A percentile compares a stretch with the other conserved stretches of the same genome.
Conservation (phyloP, 2,797 vertebrate genomes). For the Choloepus didactylus region DNA sequence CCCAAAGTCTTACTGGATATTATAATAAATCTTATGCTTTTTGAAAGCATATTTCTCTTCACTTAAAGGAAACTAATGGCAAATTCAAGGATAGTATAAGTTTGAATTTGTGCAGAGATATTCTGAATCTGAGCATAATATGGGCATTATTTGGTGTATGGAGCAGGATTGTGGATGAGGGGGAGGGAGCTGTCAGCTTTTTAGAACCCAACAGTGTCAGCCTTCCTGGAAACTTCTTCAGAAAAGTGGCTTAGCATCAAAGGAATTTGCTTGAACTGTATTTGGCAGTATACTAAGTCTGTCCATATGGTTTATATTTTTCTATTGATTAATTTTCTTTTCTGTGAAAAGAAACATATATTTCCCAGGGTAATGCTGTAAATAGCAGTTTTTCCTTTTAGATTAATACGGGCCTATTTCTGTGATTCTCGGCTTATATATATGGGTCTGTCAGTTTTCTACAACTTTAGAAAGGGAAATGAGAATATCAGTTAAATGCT, state of each 20-base stretch:
- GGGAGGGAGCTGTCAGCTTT: neutral
- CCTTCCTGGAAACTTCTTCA: slow-evolving; percentile 2
- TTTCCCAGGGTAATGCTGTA: neutral
- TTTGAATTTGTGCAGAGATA: neutral
- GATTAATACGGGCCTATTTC: neutral
- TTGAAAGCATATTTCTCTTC: slow-evolving; percentile 13
- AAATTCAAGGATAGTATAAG: neutral
- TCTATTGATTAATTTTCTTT: slow-evolving; percentile 61
- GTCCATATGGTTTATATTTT: slow-evolving; percentile 54
- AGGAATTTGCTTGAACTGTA: slow-evolving; percentile 66
- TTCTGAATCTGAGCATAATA: neutral
- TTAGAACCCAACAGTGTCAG: neutral
- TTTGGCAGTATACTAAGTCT: slow-evolving; percentile 53
- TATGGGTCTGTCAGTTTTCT: neutral
- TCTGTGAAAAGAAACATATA: neutral
- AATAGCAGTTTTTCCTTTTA: neutral
- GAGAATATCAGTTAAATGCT: slow-evolving; percentile 36
- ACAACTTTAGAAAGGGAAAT: neutral
- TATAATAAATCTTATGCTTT: neutral
- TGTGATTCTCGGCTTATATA: neutral
- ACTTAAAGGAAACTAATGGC: neutral
- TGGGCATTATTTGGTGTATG: slow-evolving; percentile 1
- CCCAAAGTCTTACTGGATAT: neutral
- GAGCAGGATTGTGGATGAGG: neutral
- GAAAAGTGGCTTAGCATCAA: slow-evolving; percentile 28